These are phyloP conservation scores for Mesorhabditis spiculigera DNA, from an alignment of 2,888 invertebrate genomes.

Conservation along the genomic window DNA sequence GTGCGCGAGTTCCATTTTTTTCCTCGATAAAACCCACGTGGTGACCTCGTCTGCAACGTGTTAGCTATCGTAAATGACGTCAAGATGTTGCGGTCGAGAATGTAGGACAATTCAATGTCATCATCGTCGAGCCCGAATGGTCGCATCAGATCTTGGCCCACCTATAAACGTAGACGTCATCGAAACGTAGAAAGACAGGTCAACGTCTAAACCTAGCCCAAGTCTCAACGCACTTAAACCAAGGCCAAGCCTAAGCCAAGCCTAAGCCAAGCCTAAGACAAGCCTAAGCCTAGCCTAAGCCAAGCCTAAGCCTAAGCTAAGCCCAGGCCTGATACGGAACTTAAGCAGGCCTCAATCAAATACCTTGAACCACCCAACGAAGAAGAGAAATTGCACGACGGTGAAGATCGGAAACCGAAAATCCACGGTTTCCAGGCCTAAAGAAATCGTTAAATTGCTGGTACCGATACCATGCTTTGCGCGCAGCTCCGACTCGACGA, in stretches of 20 bases:
- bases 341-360: background rate
- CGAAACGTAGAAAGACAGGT: background rate
- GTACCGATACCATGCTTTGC: too few relatives aligned
- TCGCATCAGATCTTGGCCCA: slow-evolving; percentile 44
- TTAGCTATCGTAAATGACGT: slow-evolving; percentile 40
- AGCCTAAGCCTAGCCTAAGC: too few relatives aligned
- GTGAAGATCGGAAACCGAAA: slow-evolving; percentile 38
- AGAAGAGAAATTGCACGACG: slow-evolving; percentile 42
- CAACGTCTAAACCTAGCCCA: too few relatives aligned
- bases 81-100: slow-evolving; percentile 37
- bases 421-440: slow-evolving; percentile 27
- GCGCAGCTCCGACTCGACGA: slow-evolving; percentile 7
- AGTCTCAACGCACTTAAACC: too few relatives aligned
- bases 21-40: slow-evolving; percentile 35
- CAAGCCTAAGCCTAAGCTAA: too few relatives aligned
- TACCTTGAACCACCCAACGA: slow-evolving; percentile 47
- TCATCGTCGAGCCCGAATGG: slow-evolving; percentile 44
- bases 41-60: slow-evolving; percentile 27
- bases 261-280: too few relatives aligned
- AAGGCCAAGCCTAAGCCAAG: too few relatives aligned
- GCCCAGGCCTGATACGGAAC: too few relatives aligned
- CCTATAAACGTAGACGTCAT: slow-evolving; percentile 18
- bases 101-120: slow-evolving; percentile 39
- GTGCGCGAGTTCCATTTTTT: too few relatives aligned
- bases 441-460: too few relatives aligned